Percentiles rank a stretch among this genome's conserved stretches.
phyloP scores from a whole-genome alignment of 2,797 vertebrate genomes.

The Danio kyathit region DNA sequence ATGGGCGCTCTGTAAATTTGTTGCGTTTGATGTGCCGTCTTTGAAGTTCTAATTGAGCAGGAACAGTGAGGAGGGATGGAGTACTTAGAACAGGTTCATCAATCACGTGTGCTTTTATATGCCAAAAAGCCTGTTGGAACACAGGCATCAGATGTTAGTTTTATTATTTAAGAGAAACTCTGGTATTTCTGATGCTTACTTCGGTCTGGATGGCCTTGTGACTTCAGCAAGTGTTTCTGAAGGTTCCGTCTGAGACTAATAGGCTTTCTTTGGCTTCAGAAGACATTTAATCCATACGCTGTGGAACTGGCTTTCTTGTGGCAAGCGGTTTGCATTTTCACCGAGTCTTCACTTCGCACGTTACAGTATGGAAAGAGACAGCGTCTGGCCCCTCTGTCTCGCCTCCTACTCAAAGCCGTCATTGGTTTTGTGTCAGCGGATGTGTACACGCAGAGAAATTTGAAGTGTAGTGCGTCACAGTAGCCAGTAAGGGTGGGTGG shows the following conservation, averaged over 20 bases:
- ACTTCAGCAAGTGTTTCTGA: constrained; percentile 44
- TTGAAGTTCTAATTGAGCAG: constrained; percentile 74
- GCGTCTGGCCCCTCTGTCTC: constrained; percentile 35
- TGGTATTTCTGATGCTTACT: constrained; percentile 31
- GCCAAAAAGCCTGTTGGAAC: background rate
- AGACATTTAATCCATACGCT: constrained; percentile 50
- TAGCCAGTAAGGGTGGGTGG: background rate
- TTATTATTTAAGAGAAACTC: constrained; percentile 15
- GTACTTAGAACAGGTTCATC: constrained; percentile 17
- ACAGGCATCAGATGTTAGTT: constrained; percentile 8
- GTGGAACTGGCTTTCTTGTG: constrained; percentile 66
- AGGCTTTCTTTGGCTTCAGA: constrained; percentile 45
- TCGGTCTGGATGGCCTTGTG: constrained; percentile 58
- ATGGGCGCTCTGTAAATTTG: constrained; percentile 40
- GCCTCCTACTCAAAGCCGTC: constrained; percentile 21
- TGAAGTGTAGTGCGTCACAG: background rate
- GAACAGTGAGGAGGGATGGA: constrained; percentile 45
- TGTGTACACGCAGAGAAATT: constrained; percentile 8
- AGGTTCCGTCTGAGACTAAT: constrained; percentile 57
- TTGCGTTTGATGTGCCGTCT: constrained; percentile 69
- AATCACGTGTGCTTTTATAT: constrained; percentile 21
- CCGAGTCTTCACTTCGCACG: constrained; percentile 54
- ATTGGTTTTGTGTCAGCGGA: constrained; percentile 34
- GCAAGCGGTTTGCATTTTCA: constrained; percentile 63
- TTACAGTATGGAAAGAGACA: constrained; percentile 43